These are phyloP conservation scores for Echiichthys vipera DNA, from an alignment of 2,797 vertebrate genomes.

Conservation along the genomic window DNA sequence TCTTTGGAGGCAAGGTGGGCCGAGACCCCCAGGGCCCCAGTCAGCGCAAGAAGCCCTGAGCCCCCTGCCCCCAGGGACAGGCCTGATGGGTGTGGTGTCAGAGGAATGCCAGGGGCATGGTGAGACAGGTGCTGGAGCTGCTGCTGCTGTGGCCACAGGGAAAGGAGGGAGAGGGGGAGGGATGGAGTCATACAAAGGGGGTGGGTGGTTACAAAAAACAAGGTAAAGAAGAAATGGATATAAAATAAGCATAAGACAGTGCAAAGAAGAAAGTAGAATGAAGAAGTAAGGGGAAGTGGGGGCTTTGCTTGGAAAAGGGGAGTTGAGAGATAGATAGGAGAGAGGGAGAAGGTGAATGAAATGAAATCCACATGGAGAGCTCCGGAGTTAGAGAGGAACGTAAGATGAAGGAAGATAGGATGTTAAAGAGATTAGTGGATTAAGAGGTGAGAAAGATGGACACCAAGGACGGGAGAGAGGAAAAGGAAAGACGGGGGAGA, in stretches of 20 bases:
- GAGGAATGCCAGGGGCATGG: slow-evolving; percentile 88
- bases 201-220: slow-evolving; percentile 45
- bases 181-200: slow-evolving; percentile 15
- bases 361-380: slow-evolving; percentile 50
- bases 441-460: slow-evolving; percentile 49
- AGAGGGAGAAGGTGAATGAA: slow-evolving; percentile 28
- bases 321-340: background rate
- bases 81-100: slow-evolving; percentile 89
- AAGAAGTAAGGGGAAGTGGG: background rate
- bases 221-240: slow-evolving; percentile 9
- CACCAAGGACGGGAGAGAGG: slow-evolving; percentile 22
- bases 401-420: slow-evolving; percentile 46
- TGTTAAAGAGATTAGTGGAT: slow-evolving; percentile 58
- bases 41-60: slow-evolving; percentile 88
- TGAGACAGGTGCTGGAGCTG: slow-evolving; percentile 97
- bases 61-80: slow-evolving; percentile 81
- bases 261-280: background rate
- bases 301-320: slow-evolving; percentile 11
- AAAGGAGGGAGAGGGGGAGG: slow-evolving; percentile 27
- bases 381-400: slow-evolving; percentile 43
- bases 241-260: slow-evolving; percentile 18
- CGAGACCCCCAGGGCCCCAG: slow-evolving; percentile 85
- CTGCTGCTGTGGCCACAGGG: slow-evolving; percentile 90
- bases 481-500: slow-evolving; percentile 13
- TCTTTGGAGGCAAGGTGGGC: slow-evolving; percentile 87